Percentiles rank a stretch among this genome's conserved stretches.
phyloP scores from a whole-genome alignment of 2,113 vertebrate genomes.

The Odontophorus gujanensis region DNA sequence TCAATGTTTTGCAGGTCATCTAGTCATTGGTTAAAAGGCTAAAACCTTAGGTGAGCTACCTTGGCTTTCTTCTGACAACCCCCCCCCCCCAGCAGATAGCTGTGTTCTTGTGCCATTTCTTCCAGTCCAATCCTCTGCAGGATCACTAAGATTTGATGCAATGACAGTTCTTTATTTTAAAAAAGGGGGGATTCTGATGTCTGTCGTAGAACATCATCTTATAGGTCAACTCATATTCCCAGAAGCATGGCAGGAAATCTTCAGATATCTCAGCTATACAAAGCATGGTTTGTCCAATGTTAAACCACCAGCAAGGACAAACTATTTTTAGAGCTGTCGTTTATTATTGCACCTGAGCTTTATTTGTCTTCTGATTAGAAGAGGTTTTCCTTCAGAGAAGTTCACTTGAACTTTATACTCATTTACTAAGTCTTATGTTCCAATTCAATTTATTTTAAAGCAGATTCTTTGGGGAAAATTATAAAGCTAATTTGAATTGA shows the following conservation, averaged over 20 bases:
- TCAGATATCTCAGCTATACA: slow-evolving; percentile 29
- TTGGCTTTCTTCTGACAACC: neutral
- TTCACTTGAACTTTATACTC: slow-evolving; percentile 77
- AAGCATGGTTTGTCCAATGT: slow-evolving; percentile 54
- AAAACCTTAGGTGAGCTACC: neutral
- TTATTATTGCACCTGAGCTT: slow-evolving; percentile 67
- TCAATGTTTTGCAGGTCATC: neutral
- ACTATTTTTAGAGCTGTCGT: slow-evolving; percentile 79
- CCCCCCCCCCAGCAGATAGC: neutral
- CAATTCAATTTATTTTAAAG: slow-evolving; percentile 82
- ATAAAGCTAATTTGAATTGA: slow-evolving; percentile 83
- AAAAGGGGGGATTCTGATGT: neutral
- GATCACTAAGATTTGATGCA: neutral
- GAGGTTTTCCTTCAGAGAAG: slow-evolving; percentile 74
- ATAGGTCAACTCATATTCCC: neutral
- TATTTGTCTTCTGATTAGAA: slow-evolving; percentile 80
- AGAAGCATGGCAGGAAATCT: neutral
- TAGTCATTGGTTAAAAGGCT: neutral
- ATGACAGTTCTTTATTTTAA: neutral
- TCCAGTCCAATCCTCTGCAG: neutral
- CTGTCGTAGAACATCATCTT: neutral
- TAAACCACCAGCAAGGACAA: slow-evolving; percentile 71
- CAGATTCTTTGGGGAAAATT: slow-evolving; percentile 78
- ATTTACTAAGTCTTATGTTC: slow-evolving; percentile 74
- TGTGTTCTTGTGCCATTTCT: neutral